Percentiles rank a stretch among this genome's conserved stretches.
Conservation (phyloP, 2,797 vertebrate species). For the Hapalemur alaotrensis region DNA sequence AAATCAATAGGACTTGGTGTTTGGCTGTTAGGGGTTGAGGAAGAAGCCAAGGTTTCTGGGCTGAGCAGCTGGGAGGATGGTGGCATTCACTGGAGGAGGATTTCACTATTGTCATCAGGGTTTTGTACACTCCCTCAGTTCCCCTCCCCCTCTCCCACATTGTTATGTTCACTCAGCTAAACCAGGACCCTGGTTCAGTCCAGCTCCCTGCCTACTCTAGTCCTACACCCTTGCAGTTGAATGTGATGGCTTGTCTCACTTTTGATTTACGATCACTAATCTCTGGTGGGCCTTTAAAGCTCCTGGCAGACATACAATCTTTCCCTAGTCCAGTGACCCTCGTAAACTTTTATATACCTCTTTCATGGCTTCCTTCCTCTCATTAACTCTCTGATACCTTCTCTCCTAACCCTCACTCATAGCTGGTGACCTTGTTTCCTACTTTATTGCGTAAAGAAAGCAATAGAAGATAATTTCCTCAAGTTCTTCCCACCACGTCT, state of each 20-base stretch:
- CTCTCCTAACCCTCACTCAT: neutral
- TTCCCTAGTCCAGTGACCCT: neutral
- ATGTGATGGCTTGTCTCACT: neutral
- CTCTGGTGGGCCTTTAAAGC: neutral
- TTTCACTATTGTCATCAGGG: neutral
- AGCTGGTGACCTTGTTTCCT: neutral
- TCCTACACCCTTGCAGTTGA: too few species aligned
- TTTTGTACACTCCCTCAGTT: neutral
- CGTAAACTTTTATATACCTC: neutral
- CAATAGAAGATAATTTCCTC: neutral
- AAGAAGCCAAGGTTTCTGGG: neutral
- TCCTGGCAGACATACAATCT: neutral
- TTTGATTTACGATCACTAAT: neutral
- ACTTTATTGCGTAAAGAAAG: neutral
- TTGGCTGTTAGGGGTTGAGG: neutral
- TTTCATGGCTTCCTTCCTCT: neutral
- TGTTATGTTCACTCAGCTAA: neutral
- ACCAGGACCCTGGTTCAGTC: neutral
- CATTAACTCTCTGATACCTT: neutral
- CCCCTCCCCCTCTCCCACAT: neutral
- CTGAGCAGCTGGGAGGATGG: neutral
- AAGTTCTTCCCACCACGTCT: neutral
- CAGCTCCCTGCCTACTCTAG: neutral
- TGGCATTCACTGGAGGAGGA: neutral
- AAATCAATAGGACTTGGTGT: neutral